These are phyloP conservation scores for Branchipolynoe longqiensis DNA, from an alignment of 2,888 invertebrate genomes.

Conservation along the genomic window DNA sequence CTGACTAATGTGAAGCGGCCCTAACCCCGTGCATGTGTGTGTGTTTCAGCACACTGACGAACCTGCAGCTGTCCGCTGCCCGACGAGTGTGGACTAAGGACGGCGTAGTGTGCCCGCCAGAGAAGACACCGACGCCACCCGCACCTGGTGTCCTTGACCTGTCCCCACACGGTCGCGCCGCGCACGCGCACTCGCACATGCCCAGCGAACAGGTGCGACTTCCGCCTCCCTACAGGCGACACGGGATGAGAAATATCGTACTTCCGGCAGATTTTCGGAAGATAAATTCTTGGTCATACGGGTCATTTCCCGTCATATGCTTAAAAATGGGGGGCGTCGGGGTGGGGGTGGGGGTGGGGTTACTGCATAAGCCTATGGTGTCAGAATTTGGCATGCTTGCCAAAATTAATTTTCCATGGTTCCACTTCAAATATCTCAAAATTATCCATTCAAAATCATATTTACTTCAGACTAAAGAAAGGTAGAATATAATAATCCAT, in stretches of 20 bases:
- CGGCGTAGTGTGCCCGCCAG: neutral
- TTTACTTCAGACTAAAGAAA: no score
- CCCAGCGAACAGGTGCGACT: neutral
- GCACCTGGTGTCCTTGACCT: neutral
- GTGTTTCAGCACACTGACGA: slow-evolving; percentile 29
- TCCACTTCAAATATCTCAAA: no score
- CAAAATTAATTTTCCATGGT: no score
- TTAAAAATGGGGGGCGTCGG: no score
- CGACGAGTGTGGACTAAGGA: slow-evolving; percentile 13
- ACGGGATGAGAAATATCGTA: neutral
- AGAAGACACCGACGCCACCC: neutral
- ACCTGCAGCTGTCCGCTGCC: slow-evolving; percentile 25
- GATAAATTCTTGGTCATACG: neutral
- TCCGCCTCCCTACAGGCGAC: neutral
- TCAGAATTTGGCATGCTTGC: no score
- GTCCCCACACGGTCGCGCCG: neutral
- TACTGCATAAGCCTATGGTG: no score
- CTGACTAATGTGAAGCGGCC: no score
- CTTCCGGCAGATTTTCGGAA: neutral
- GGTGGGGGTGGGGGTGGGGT: no score
- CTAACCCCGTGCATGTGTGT: neutral
- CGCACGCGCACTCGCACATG: no score
- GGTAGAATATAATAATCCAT: no score
- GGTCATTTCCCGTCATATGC: no score
- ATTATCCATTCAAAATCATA: no score